Conservation (phyloP, 2,888 invertebrate genomes). For the Cheilosia urbana region DNA sequence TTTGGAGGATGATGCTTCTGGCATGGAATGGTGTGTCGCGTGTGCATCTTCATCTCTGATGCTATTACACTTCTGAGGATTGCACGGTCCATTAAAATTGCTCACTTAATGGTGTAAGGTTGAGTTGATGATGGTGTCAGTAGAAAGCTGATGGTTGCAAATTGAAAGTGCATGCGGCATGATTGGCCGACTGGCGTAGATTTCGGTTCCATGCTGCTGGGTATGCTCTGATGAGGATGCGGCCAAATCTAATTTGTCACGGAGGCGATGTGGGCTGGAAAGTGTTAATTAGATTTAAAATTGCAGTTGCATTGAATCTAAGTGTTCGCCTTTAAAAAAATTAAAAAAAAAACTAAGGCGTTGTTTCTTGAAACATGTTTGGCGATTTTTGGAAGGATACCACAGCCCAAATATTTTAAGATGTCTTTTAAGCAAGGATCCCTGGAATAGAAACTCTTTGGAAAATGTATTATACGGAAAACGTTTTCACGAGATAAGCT, state of each 20-base stretch:
- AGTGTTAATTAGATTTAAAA: conserved; percentile 66
- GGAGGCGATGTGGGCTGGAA: conserved; percentile 44
- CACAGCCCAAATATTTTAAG: no score
- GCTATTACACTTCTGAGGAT: conserved; percentile 66
- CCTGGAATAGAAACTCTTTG: no score
- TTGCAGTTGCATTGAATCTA: not conserved
- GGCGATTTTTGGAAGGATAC: no score
- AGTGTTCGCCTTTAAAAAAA: not conserved
- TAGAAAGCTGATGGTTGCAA: conserved; percentile 47
- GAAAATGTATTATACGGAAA: no score
- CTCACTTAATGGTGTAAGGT: conserved; percentile 59
- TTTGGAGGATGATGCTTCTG: conserved; percentile 21
- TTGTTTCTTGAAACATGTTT: no score
- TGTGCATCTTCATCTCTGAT: conserved; percentile 44
- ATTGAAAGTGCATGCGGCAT: conserved; percentile 63
- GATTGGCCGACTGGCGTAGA: conserved; percentile 47
- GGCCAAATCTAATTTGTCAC: conserved; percentile 58
- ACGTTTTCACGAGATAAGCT: no score
- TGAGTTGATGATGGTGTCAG: conserved; percentile 25
- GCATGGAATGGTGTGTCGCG: conserved; percentile 18
- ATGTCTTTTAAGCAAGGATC: no score
- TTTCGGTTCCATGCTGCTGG: conserved; percentile 5
- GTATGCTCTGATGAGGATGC: conserved; percentile 38
- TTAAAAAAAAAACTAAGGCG: no score
- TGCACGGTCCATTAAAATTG: conserved; percentile 72